These are phyloP conservation scores for Cyphotilapia sp. DNA, from an alignment of 2,113 vertebrate species.

Conservation along the genomic window DNA sequence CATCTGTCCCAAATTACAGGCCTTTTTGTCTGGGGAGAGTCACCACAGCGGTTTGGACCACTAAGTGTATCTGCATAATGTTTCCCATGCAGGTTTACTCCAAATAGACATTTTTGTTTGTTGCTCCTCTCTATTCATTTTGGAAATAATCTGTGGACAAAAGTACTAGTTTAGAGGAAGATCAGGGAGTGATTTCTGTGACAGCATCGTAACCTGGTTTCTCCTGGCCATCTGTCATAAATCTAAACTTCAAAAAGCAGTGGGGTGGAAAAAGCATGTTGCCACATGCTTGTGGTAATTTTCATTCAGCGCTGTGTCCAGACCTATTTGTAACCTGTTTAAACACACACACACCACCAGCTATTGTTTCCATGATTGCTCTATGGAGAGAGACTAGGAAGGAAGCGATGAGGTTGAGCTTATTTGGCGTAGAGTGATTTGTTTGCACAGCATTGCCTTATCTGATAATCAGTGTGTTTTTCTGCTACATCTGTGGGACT, in stretches of 20 bases:
- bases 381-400: conserved; percentile 16
- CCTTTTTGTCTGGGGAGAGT: conserved; percentile 57
- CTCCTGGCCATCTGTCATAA: conserved; percentile 1
- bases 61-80: conserved; percentile 37
- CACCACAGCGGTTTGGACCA: conserved; percentile 57
- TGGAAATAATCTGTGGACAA: not conserved
- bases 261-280: conserved; percentile 3
- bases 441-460: not conserved
- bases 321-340: conserved; percentile 30
- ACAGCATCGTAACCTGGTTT: not conserved
- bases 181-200: conserved; percentile 14
- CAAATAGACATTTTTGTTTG: conserved; percentile 45
- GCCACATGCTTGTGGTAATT: conserved; percentile 27
- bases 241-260: conserved; percentile 24
- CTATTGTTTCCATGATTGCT: conserved; percentile 14
- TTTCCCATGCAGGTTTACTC: conserved; percentile 61
- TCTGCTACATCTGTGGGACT: conserved; percentile 10
- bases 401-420: not conserved
- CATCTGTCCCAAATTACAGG: conserved; percentile 71
- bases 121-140: conserved; percentile 12
- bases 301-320: not conserved
- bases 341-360: not conserved
- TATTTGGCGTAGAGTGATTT: not conserved
- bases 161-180: not conserved
- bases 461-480: not conserved